A percentile compares a stretch with the other conserved stretches of the same genome.
These are phyloP conservation scores for Drosophila athabasca DNA, from an alignment of 1,140 invertebrate genomes.

Conservation along the genomic window DNA sequence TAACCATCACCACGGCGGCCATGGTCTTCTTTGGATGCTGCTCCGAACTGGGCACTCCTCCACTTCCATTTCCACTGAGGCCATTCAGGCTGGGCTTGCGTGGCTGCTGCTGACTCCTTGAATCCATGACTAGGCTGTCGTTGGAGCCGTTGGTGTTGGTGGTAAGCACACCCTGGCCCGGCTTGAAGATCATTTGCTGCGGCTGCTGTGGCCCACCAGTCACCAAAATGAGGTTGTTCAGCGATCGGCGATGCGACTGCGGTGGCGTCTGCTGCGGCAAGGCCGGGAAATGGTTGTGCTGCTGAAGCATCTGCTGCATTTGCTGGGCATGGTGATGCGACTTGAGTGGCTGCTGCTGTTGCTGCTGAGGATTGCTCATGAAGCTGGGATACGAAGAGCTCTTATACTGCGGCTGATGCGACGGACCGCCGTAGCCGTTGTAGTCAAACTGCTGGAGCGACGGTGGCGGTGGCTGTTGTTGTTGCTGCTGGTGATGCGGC, in stretches of 20 bases:
- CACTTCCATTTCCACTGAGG: conserved; percentile 37
- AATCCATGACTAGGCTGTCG: conserved; percentile 47
- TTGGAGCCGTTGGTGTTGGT: conserved; percentile 51
- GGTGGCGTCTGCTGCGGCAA: conserved; percentile 77
- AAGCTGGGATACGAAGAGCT: conserved; percentile 85
- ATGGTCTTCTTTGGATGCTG: conserved; percentile 80
- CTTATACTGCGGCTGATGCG: conserved; percentile 80
- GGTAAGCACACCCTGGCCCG: conserved; percentile 70
- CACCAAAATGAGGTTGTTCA: conserved; percentile 81
- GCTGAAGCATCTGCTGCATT: conserved; percentile 74
- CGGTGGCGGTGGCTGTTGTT: conserved; percentile 45
- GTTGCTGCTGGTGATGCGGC: conserved; percentile 64
- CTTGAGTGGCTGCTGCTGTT: conserved; percentile 52
- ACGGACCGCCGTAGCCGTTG: conserved; percentile 51
- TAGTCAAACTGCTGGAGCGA: conserved; percentile 59
- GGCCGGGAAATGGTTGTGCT: conserved; percentile 84
- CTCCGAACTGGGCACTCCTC: conserved; percentile 30
- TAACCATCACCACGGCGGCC: conserved; percentile 83
- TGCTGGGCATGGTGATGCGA: conserved; percentile 84
- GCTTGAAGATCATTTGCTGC: conserved; percentile 74
- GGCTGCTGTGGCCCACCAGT: conserved; percentile 76
- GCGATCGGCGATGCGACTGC: conserved; percentile 77
- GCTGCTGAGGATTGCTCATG: conserved; percentile 66
- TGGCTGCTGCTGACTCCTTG: conserved; percentile 50
- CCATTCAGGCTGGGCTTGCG: conserved; percentile 68